These are phyloP conservation scores for Toxostoma redivivum DNA, from an alignment of 2,113 vertebrate genomes.

Conservation along the genomic window DNA sequence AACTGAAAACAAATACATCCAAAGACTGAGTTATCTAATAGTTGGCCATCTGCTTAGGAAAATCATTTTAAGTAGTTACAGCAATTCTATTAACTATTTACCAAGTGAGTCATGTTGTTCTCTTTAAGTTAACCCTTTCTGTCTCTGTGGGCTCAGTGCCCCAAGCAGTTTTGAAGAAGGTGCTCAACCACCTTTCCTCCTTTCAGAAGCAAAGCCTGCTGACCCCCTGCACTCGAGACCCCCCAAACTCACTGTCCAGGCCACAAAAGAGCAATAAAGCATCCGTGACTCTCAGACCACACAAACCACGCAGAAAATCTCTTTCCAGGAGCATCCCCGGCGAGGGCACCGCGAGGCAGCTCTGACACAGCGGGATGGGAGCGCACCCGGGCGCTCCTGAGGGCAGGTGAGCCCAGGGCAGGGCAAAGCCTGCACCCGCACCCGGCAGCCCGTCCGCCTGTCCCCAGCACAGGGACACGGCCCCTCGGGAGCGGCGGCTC, in stretches of 20 bases:
- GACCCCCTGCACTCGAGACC: neutral
- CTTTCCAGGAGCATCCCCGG: neutral
- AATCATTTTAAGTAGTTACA: conserved; percentile 39
- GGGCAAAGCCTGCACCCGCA: neutral
- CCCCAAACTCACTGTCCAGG: neutral
- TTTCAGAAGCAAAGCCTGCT: neutral
- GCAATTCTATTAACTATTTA: conserved; percentile 45
- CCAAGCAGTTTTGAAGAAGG: neutral
- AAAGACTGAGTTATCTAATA: conserved; percentile 19
- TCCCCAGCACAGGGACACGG: neutral
- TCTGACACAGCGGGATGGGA: accelerated
- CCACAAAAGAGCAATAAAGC: neutral
- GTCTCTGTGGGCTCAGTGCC: neutral
- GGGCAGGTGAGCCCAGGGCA: neutral
- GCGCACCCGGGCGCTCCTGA: accelerated
- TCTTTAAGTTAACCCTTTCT: conserved; percentile 25
- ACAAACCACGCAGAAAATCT: accelerated
- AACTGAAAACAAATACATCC: conserved; percentile 25
- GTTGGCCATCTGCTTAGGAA: conserved; percentile 48
- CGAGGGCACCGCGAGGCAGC: neutral
- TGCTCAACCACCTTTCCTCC: neutral
- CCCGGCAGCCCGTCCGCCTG: neutral
- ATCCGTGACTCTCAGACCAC: accelerated
- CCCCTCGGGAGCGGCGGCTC: neutral
- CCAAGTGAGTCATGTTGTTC: conserved; percentile 9